Evolutionary conservation across 2,888 invertebrate genomes (phyloP).

Genomic region (Schizaphis graminum): DNA sequence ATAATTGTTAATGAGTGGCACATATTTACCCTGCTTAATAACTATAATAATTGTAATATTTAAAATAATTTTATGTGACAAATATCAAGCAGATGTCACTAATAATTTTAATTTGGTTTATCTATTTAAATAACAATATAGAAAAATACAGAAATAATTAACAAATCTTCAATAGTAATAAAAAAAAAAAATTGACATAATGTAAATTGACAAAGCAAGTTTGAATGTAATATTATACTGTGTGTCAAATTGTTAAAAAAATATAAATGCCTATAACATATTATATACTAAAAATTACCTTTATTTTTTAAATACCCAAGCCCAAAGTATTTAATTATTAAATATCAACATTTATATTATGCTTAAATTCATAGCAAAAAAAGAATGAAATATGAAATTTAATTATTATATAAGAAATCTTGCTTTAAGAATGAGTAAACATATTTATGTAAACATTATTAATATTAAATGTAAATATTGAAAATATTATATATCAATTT

Average conservation of each 20-base stretch:
- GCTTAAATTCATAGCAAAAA: background rate
- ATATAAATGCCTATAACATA: background rate
- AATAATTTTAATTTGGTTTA: background rate
- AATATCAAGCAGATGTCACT: background rate
- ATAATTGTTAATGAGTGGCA: slow-evolving; percentile 31
- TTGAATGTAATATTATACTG: background rate
- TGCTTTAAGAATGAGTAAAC: background rate
- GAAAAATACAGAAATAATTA: slow-evolving; percentile 11
- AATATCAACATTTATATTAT: background rate
- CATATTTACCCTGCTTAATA: slow-evolving; percentile 52
- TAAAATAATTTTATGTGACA: slow-evolving; percentile 11
- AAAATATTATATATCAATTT: background rate
- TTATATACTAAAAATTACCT: background rate
- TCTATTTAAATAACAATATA: slow-evolving; percentile 21
- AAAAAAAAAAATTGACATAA: slow-evolving; percentile 5
- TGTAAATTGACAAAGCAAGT: background rate
- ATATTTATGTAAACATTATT: background rate
- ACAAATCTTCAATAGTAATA: background rate
- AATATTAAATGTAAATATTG: background rate
- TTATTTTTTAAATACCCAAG: background rate
- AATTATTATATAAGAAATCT: background rate
- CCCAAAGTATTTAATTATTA: background rate
- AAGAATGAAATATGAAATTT: background rate
- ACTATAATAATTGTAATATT: slow-evolving; percentile 23
- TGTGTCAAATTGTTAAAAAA: background rate